A percentile compares a stretch with the other conserved stretches of the same genome.
Evolutionary conservation across 2,797 vertebrate species (phyloP).

Genomic region (Scyliorhinus canicula): DNA sequence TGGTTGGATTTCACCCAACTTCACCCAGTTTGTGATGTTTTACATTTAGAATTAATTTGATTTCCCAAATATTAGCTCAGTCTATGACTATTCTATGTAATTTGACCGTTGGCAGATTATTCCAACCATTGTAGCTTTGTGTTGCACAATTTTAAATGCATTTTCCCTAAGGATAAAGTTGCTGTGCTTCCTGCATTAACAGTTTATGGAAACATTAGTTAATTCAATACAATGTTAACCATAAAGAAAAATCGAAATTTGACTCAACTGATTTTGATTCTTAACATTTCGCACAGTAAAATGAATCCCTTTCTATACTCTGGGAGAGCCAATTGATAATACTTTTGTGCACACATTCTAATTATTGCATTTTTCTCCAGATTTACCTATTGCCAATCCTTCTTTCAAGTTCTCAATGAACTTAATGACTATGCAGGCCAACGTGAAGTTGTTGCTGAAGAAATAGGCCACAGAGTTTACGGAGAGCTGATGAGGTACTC

Average conservation of each 20-base stretch:
- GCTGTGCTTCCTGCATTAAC: neutral
- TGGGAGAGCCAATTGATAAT: neutral
- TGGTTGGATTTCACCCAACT: neutral
- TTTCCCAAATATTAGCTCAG: neutral
- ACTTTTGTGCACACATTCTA: neutral
- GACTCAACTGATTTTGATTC: neutral
- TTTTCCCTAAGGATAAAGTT: neutral
- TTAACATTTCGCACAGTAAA: neutral
- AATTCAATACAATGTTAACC: neutral
- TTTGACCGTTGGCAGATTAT: neutral
- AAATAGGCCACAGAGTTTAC: constrained; percentile 89
- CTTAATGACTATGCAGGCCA: constrained; percentile 96
- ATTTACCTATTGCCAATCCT: constrained; percentile 90
- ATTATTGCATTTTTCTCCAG: constrained; percentile 58
- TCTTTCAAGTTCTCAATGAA: constrained; percentile 91
- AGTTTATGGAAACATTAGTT: neutral
- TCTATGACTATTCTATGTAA: neutral
- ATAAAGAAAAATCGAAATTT: neutral
- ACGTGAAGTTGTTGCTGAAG: constrained; percentile 95
- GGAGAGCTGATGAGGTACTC: constrained; percentile 92
- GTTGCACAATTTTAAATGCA: neutral
- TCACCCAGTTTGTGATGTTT: neutral
- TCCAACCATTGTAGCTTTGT: neutral
- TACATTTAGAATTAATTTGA: neutral
- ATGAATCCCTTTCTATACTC: neutral